Conservation (phyloP, 2,113 vertebrate species). For the Formicarius rufipectus region DNA sequence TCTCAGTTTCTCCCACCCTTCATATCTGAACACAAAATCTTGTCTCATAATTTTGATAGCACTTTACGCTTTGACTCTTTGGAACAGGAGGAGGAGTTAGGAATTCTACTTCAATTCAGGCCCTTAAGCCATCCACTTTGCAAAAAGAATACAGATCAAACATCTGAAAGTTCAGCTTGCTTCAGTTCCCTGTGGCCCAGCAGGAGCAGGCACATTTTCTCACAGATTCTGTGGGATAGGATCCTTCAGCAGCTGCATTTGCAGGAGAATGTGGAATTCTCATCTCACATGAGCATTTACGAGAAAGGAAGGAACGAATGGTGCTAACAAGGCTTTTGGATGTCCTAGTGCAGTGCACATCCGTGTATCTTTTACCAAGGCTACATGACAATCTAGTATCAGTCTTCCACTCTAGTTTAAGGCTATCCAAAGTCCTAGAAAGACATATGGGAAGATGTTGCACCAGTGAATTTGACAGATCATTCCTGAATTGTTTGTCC, state of each 20-base stretch:
- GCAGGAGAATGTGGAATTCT: background rate
- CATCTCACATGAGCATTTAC: background rate
- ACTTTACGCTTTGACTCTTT: background rate
- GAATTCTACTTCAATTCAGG: background rate
- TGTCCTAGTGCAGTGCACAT: background rate
- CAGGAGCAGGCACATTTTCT: background rate
- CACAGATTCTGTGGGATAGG: background rate
- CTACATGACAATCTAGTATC: background rate
- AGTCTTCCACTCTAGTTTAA: background rate
- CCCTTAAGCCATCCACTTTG: background rate
- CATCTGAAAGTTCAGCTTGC: background rate
- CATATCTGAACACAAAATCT: background rate
- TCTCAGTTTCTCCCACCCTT: background rate
- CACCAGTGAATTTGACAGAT: background rate
- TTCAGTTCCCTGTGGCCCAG: background rate
- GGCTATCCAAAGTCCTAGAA: background rate
- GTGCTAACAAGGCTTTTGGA: background rate
- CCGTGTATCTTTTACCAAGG: background rate
- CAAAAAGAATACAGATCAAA: background rate
- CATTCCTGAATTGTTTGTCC: background rate
- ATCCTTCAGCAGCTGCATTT: background rate
- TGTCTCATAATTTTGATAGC: background rate
- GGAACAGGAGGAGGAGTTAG: background rate
- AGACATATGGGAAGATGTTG: background rate
- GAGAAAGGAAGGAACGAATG: background rate